Conservation (phyloP, 2,113 vertebrate species). For the Regulus satrapa region DNA sequence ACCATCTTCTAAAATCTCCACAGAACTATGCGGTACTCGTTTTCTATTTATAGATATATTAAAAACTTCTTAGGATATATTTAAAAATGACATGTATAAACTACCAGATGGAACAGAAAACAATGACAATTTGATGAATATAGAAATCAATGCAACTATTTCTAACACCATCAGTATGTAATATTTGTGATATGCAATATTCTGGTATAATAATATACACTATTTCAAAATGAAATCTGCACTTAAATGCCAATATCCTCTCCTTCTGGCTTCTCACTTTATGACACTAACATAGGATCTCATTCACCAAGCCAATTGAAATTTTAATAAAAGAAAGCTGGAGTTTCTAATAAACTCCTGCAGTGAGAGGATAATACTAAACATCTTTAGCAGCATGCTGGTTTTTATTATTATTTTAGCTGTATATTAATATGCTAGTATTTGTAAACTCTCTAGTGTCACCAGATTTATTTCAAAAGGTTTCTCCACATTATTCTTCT, state of each 20-base stretch:
- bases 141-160: slow-evolving; percentile 65
- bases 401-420: slow-evolving; percentile 87
- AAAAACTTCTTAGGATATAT: slow-evolving; percentile 64
- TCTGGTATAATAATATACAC: slow-evolving; percentile 71
- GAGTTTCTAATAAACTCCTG: slow-evolving; percentile 88
- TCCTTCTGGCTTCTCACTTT: slow-evolving; percentile 84
- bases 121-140: slow-evolving; percentile 68
- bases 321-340: slow-evolving; percentile 89
- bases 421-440: slow-evolving; percentile 87
- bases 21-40: background rate
- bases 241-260: slow-evolving; percentile 84
- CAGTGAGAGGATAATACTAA: slow-evolving; percentile 82
- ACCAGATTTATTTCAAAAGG: slow-evolving; percentile 78
- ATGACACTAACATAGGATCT: slow-evolving; percentile 83
- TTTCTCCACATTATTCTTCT: slow-evolving; percentile 64
- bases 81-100: slow-evolving; percentile 67
- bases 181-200: slow-evolving; percentile 77
- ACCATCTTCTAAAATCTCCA: background rate
- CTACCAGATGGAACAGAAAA: slow-evolving; percentile 66
- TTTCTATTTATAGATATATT: slow-evolving; percentile 43
- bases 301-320: slow-evolving; percentile 86
- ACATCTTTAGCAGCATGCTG: slow-evolving; percentile 85
- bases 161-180: slow-evolving; percentile 66
- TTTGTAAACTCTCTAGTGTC: slow-evolving; percentile 84
- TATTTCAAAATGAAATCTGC: slow-evolving; percentile 81